Conservation (phyloP, 2,113 vertebrate species). For the Garra rufa region DNA sequence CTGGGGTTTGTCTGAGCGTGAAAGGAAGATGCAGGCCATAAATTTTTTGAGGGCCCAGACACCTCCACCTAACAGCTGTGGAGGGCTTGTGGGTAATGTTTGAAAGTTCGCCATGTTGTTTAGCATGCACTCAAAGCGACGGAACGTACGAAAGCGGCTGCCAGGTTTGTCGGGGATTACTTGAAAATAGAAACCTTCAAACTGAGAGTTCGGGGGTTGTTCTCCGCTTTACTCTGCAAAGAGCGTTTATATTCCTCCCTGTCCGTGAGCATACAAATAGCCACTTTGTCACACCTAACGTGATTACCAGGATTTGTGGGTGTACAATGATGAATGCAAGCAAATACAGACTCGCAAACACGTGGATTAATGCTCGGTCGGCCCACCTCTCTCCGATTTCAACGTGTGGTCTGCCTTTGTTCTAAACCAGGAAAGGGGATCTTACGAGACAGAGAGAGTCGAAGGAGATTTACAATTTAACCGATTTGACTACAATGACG, state of each 20-base stretch:
- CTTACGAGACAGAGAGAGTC: constrained; percentile 11
- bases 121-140: background rate
- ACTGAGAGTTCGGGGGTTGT: constrained; percentile 34
- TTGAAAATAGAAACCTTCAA: constrained; percentile 44
- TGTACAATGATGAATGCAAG: constrained; percentile 52
- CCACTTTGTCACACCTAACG: constrained; percentile 58
- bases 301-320: constrained; percentile 60
- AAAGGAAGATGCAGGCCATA: constrained; percentile 51
- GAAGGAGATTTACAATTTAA: constrained; percentile 2
- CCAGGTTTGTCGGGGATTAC: constrained; percentile 32
- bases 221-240: constrained; percentile 23
- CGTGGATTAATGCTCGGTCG: constrained; percentile 61
- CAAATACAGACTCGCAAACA: constrained; percentile 55
- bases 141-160: background rate
- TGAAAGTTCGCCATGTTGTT: constrained; percentile 23
- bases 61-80: constrained; percentile 33
- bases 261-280: constrained; percentile 47
- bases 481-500: background rate
- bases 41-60: constrained; percentile 43
- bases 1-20: constrained; percentile 43
- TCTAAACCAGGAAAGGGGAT: constrained; percentile 28
- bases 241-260: constrained; percentile 39
- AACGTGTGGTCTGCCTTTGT: constrained; percentile 55
- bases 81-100: constrained; percentile 23
- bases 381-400: constrained; percentile 56